Evolutionary conservation across 2,797 vertebrate genomes (phyloP), one percentile per base, ranked within the genome.

Genomic region (Mionectes olivaceus): DNA sequence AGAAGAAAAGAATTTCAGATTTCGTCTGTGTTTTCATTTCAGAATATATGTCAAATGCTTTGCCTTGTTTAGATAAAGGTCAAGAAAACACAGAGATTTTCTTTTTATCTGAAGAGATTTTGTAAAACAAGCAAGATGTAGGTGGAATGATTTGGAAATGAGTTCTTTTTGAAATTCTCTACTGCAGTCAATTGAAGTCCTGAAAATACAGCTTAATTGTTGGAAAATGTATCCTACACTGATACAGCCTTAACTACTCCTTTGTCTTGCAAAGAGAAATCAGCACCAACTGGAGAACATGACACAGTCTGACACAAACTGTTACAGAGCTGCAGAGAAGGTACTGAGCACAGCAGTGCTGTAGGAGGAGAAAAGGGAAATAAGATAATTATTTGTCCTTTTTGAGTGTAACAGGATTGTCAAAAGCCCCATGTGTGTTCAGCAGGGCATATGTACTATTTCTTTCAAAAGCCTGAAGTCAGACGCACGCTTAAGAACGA

Each of bases 21-120:
- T 92, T 93, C 63, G 89, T 69, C 81, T 74, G 70, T 15, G 67
- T 92, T 95, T 90, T 95, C 47, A 67, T 90, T 93, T 84, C 88
- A 73, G 22, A 22, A 56, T 67, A 46, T 44, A 90, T 76, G 67
- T 89, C 93, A 94, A 82, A 87, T 67, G 63, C 15, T 88, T 88
- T 94, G 43, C 35, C 37, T 69, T 47, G 63, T 88, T 90, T 87
- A 90, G 59, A 33, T 73, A 94, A 93, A 94, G 93, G 94, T 96
- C 91, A 96, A 52, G 73, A 87, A 91, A 95, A 71, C 24, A 90
- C 5, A 47, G 19, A 68, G 27, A 65, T 50, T 88, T 92, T 89
- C 16, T 53, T 83, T 80, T 49, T 57, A 50, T 61, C n/a, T 70
- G 55, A 50, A 25, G 6, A 83, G 13, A 16, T 67, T 86, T 70